A percentile compares a stretch with the other conserved stretches of the same genome.
Conservation (phyloP, 2,113 vertebrate genomes). For the Baryphthengus martii region DNA sequence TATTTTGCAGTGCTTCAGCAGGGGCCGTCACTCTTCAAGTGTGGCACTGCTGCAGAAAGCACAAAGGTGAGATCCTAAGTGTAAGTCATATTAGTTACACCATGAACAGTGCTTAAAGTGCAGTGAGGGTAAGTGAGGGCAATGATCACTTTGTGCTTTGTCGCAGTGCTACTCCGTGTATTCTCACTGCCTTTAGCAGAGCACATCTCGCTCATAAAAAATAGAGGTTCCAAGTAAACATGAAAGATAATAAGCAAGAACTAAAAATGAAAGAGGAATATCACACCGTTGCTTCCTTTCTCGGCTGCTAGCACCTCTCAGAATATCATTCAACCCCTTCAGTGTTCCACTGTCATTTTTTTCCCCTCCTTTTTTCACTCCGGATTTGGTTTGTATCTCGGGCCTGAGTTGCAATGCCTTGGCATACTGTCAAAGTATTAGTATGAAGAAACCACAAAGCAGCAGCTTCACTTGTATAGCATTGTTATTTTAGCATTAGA, state of each 20-base stretch:
- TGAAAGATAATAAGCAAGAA: background rate
- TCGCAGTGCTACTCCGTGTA: background rate
- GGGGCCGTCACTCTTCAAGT: background rate
- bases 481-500: conserved; percentile 41
- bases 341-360: background rate
- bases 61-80: background rate
- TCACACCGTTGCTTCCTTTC: background rate
- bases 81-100: background rate
- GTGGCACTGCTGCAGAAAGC: background rate
- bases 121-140: background rate
- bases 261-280: background rate
- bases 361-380: background rate
- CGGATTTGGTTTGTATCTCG: background rate
- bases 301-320: background rate
- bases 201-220: background rate
- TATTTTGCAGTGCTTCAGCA: background rate
- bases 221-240: background rate
- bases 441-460: conserved; percentile 4
- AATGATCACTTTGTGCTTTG: background rate
- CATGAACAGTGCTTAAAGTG: background rate
- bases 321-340: background rate
- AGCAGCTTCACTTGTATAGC: background rate
- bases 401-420: background rate
- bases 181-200: background rate
- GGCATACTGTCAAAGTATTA: conserved; percentile 25